Evolutionary conservation across 2,797 vertebrate species (phyloP), one percentile per base, ranked within the genome.

Genomic region (Jordanella pulchra): DNA sequence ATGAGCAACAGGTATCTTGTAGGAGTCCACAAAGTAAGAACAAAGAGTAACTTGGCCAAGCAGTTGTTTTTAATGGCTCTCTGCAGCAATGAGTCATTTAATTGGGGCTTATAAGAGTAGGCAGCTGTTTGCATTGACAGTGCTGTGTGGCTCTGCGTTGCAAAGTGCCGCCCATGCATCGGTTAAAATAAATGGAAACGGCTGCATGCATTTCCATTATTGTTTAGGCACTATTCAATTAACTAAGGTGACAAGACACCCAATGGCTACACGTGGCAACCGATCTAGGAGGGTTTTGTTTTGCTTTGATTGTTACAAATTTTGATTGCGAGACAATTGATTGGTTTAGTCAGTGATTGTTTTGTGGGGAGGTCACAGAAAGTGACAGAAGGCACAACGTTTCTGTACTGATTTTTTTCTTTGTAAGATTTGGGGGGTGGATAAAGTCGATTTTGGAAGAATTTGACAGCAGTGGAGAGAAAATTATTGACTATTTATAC

Each of bases 331-430:
- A 74, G 71, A 88, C 77, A 77, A 83, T 76, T 88, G 86, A 90
- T 91, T 90, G 88, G 84, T 69, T 79, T 55, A 72, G 71, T 86
- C 25, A 76, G 13, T 82, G 90, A 90, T 91, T 91, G 88, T 78
- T 88, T 88, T 78, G 72, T 85, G 85, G 77, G 74, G 66, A 64
- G 14, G 67, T n/a, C 70, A 82, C 80, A 78, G 81, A 48, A 79
- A 87, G 86, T 76, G 83, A 91, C 85, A 89, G 87, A 95, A 95
- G 94, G 94, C 94, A 95, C 94, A 87, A 86, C 75, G 86, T 89
- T 92, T 83, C 73, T 81, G 90, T 47, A 51, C 81, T 76, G 81
- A 85, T 74, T 76, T 85, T 87, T 84, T 66, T 85, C 67, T 39
- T 39, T 39, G 5, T 39, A 82, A 80, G 71, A 81, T 84, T 89